A percentile compares a stretch with the other conserved stretches of the same genome.
Conservation (phyloP, 2,888 invertebrate genomes). For the Nyleta sp. region DNA sequence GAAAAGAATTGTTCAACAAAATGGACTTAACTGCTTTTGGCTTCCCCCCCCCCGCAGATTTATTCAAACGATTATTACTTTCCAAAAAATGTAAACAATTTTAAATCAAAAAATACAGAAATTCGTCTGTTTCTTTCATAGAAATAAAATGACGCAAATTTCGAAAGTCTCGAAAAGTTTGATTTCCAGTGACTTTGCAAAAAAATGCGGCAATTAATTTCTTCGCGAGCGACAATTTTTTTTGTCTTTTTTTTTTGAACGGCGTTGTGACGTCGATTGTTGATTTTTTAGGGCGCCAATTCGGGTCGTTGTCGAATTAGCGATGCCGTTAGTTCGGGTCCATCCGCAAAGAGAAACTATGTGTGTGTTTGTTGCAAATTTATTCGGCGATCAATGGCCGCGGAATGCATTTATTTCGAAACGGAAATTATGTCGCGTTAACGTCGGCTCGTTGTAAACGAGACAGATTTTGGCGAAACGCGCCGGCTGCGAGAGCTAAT, state of each 20-base stretch:
- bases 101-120: no score
- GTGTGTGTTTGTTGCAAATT: constrained; percentile 55
- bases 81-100: no score
- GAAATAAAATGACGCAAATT: no score
- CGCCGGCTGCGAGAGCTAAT: constrained; percentile 31
- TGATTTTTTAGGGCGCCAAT: constrained; percentile 52
- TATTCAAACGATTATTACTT: no score
- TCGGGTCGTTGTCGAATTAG: constrained; percentile 60
- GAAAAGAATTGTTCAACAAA: no score
- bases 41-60: no score
- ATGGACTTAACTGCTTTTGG: no score
- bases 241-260: constrained; percentile 3
- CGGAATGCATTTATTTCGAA: constrained; percentile 57
- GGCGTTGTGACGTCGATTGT: constrained; percentile 25
- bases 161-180: constrained; percentile 3
- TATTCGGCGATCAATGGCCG: constrained; percentile 54
- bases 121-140: no score
- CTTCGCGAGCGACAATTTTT: constrained; percentile 17
- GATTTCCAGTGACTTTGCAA: constrained; percentile 3
- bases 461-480: constrained; percentile 49
- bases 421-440: constrained; percentile 60
- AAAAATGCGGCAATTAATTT: constrained; percentile 40
- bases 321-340: constrained; percentile 34
- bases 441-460: constrained; percentile 56
- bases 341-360: constrained; percentile 50